Evolutionary conservation across 2,888 invertebrate species (phyloP), one percentile per base, ranked within the genome.

Genomic region (Yponomeuta malinellus): DNA sequence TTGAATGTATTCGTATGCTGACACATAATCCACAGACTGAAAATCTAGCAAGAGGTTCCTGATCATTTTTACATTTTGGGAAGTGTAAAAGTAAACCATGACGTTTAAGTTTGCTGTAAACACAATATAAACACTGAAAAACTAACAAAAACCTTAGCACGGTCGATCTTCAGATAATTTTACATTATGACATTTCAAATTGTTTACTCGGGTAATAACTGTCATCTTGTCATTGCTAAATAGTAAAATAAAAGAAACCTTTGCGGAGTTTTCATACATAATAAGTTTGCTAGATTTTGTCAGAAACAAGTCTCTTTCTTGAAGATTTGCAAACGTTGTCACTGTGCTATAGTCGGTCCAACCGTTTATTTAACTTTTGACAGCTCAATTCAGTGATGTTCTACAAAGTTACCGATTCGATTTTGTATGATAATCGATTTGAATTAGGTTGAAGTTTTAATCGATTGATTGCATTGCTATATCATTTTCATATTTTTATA

Each of bases 11-110:
- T 91, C 91, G 67, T 83, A 79, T 1, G 91, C 83, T 0, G 90
- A 81, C 63, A 83, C 71, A 70, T 89, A 89, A 52, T 71, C 77
- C 2, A 79, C 72, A 63, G 77, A 75, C 63, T 74, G 78, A 73
- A 84, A 90, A 72, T 90, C 88, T 59, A 79, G 77, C 64, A 89
- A 72, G 72, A 92, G 83, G 74, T 85, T 87, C 74, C 83, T 81
- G 63, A 92, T 73, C 76, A 84, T 79, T 83, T 83, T 91, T 23
- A 90, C 83, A 75, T 91, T 91, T 73, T 76, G 79, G 63, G 90
- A 90, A 74, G 89, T 91, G 74, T 84, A 77, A 76, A 84, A 90
- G 80, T 84, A 91, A 81, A 89, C 90, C 91, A 92, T 92, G 31
- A 78, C 75, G 68, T 63, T 12, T 64, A n/a, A 2, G 31, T 43